Conservation (phyloP, 2,797 vertebrate species). For the Hypotaenidia philippensis region DNA sequence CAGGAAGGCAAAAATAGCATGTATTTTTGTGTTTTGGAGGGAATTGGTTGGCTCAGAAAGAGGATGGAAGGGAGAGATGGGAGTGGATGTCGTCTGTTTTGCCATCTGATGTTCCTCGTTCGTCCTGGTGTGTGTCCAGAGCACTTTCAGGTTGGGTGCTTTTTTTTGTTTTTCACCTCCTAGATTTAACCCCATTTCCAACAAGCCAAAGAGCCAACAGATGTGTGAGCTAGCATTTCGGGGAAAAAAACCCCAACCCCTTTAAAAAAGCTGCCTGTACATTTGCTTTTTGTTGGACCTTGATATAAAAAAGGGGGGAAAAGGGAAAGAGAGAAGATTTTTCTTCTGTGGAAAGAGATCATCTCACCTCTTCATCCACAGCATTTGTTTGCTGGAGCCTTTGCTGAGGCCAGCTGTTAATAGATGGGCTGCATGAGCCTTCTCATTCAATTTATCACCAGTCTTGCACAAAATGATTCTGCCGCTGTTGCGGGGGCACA, state of each 20-base stretch:
- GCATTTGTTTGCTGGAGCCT: slow-evolving; percentile 48
- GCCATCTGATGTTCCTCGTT: slow-evolving; percentile 45
- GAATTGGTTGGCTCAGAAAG: slow-evolving; percentile 19
- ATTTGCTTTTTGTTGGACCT: not conserved
- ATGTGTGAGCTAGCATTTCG: not conserved
- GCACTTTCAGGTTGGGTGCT: not conserved
- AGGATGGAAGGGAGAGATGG: not conserved
- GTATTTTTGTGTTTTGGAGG: slow-evolving; percentile 23
- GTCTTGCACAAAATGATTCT: slow-evolving; percentile 28
- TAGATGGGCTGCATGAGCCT: slow-evolving; percentile 34
- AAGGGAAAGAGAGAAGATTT: not conserved
- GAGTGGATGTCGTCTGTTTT: not conserved
- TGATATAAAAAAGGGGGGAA: fast-evolving
- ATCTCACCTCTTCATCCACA: not conserved
- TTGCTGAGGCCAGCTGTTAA: slow-evolving; percentile 59
- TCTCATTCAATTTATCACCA: slow-evolving; percentile 39
- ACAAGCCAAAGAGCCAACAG: not conserved
- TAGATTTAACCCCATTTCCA: not conserved
- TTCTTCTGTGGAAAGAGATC: slow-evolving; percentile 34
- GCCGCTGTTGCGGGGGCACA: not conserved
- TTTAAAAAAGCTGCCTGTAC: not conserved
- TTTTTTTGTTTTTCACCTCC: not conserved
- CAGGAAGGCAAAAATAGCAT: slow-evolving; percentile 57
- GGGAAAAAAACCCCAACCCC: not conserved
- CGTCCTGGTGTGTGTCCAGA: not conserved